phyloP scores from a whole-genome alignment of 2,888 invertebrate species.

The Pherbina coryleti region DNA sequence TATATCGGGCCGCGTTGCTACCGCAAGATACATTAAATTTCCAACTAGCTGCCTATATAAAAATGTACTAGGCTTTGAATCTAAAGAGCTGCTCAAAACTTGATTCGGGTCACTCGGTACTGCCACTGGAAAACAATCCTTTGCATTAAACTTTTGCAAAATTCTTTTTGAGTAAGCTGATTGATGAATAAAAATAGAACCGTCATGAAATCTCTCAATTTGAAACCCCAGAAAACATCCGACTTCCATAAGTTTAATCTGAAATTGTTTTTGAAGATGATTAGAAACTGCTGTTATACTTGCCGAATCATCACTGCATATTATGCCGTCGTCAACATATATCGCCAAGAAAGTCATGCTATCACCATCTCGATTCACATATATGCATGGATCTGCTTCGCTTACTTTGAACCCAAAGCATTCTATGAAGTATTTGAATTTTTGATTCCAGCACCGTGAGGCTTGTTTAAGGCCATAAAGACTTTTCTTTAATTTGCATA shows the following conservation, averaged over 20 bases:
- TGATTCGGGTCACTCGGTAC: no score
- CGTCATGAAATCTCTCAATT: constrained; percentile 8
- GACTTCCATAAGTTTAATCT: constrained; percentile 40
- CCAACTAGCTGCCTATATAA: constrained; percentile 41
- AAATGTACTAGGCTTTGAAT: neutral
- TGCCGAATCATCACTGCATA: constrained; percentile 40
- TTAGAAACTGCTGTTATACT: constrained; percentile 21
- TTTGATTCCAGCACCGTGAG: constrained; percentile 46
- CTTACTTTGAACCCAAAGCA: constrained; percentile 52
- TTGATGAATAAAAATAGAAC: no score
- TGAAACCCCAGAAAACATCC: constrained; percentile 39
- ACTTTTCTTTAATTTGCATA: constrained; percentile 46
- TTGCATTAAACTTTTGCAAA: no score
- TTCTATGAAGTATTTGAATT: constrained; percentile 46
- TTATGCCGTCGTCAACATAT: constrained; percentile 54
- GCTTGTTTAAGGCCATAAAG: constrained; percentile 51
- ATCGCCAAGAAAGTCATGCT: constrained; percentile 47
- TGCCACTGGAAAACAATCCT: no score
- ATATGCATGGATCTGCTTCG: constrained; percentile 56
- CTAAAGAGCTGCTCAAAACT: no score
- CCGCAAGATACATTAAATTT: constrained; percentile 42
- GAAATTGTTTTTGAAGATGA: constrained; percentile 34
- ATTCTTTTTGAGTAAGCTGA: no score
- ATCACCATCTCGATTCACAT: constrained; percentile 36
- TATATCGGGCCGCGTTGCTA: no score